Evolutionary conservation across 2,888 invertebrate species (phyloP), one percentile per base, ranked within the genome.

Genomic region (Dryobotodes eremita): DNA sequence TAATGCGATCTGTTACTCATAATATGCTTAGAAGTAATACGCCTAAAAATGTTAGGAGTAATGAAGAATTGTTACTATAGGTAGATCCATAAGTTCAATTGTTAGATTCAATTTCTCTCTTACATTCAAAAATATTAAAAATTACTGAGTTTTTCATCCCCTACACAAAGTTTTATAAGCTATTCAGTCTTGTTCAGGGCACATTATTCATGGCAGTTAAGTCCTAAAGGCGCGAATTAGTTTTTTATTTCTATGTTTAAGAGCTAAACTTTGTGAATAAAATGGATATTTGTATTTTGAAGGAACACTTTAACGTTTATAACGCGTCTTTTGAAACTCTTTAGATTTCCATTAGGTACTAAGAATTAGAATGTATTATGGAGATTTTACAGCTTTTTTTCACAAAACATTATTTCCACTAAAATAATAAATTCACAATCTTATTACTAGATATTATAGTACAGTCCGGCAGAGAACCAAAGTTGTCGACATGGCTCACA

Each of bases 251-350:
- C 62, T 53, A 73, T 66, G 65, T 76, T 73, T 65, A 62, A 76
- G 61, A 71, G 48, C 42, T 20, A 75, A 84, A 79, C 55, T 84
- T 87, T 76, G 62, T 61, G 83, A 85, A 87, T 85, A 83, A 80
- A 87, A 85, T 85, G 72, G 68, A 72, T 75, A 80, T 77, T 75
- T 77, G 75, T 80, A 53, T 73, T 82, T 72, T 15, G 61, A 74
- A 68, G n/a, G 50, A 73, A 66, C 46, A 78, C 31, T 79, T 72
- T 77, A 55, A 53, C 57, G 26, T 31, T 68, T 11, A 13, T 48
- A 80, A 68, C 26, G 65, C 57, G 64, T 57, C 64, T 71, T 85
- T 74, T 70, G 20, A 7, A 77, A 77, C 64, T 71, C 59, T 62
- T 86, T 85, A 79, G 76, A 75, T 78, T 71, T 42, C 36, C n/a